Evolutionary conservation across 2,888 invertebrate genomes (phyloP), one percentile per base, ranked within the genome.

Genomic region (Meliscaeva auricollis): DNA sequence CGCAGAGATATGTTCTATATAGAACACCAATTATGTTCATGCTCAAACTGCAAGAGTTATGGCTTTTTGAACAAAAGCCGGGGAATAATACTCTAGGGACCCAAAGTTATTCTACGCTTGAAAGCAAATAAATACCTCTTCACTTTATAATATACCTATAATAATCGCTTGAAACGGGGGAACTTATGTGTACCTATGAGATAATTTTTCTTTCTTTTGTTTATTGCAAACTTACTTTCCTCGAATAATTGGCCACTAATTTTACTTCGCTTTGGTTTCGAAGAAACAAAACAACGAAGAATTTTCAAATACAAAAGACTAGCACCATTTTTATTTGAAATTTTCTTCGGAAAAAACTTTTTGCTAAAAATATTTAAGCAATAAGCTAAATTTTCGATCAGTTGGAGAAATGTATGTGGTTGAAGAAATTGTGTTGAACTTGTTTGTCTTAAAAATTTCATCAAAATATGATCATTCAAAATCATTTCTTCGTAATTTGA

Each of bases 1-100:
- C 41, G 22, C n/a, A 22, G 50, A 26, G 26, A 26, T 26, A 26
- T 26, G 4, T 0, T 22, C 41, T 46, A 9, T 3, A 48, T 17
- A 41, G 3, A 13, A 26, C 4, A 15, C 15, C 13, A 54, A 75
- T 56, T 26, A 13, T 56, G 35, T 56, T 35, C 17, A 35, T 60
- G 60, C 38, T 22, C 9, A 13, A 20, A 4, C 2, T 41, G 60
- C 41, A 60, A 35, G 41, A 60, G 60, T 60, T 44, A 60, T 60
- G 22, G 15, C 22, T 13, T 60, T 54, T 38, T 13, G 8, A 41
- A 41, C 26, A 41, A 41, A 60, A n/a, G n/a, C n/a, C n/a, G n/a
- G n/a, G n/a, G n/a, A n/a, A n/a, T n/a, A n/a, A n/a, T n/a, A n/a
- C 60, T 15, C 35, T 66, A 64, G 81, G 76, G 76, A 54, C 58